Percentiles rank a stretch among this genome's conserved stretches.
These are phyloP conservation scores for Dendrolimus houi DNA, from an alignment of 2,888 invertebrate genomes.

Conservation along the genomic window DNA sequence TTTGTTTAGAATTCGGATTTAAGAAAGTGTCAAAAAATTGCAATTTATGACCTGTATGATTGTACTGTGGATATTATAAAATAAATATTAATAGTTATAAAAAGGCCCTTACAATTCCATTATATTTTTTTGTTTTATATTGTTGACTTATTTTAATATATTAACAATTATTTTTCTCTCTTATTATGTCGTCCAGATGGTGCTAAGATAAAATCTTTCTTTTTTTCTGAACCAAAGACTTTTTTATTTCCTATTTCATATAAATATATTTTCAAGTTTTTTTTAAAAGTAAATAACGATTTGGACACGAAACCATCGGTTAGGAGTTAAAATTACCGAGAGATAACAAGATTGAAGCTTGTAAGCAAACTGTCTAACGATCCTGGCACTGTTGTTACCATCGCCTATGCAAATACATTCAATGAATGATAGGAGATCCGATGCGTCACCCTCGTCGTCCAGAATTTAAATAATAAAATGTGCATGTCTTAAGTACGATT, in stretches of 20 bases:
- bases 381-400: no score
- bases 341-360: no score
- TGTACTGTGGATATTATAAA: not conserved
- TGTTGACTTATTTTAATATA: constrained; percentile 22
- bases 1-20: no score
- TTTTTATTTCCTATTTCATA: constrained; percentile 19
- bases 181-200: constrained; percentile 52
- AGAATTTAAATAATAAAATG: no score
- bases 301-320: no score
- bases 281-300: not conserved
- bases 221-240: constrained; percentile 65
- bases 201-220: constrained; percentile 62
- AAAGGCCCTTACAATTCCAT: constrained; percentile 12
- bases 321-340: no score
- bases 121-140: constrained; percentile 23
- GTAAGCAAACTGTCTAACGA: no score
- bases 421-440: no score
- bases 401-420: no score
- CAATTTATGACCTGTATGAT: not conserved
- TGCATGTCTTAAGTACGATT: no score
- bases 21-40: constrained; percentile 1
- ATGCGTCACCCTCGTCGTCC: no score
- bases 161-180: constrained; percentile 17
- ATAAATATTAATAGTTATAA: not conserved
- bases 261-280: not conserved